Base-by-base conservation (phyloP, 2,888 invertebrate species). In the Acrocyrtus sp. region DNA sequence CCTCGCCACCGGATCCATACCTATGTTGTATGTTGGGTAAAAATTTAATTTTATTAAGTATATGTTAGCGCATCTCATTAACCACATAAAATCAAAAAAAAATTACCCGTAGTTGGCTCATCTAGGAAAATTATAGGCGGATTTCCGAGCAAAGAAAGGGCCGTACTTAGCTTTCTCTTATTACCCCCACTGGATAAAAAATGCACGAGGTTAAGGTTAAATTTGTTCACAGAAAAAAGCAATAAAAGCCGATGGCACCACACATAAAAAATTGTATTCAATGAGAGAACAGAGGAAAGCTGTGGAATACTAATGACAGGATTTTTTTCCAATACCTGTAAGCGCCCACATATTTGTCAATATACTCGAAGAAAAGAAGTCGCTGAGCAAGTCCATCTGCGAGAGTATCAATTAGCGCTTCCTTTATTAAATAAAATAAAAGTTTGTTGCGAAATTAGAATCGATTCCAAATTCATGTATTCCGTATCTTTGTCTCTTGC, bases 101-200 rank as follows among this genome's bases (percentile, higher is more conserved):
- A 0, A 92, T 87, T 0, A 89, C 85, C 85, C 29, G 84, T 84
- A 5, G 58, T 73, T 2, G 86, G 86, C 76, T 87, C 87, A 81
- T 87, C 87, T 63, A 87, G 81, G 69, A 87, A 84, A 0, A 87
- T 86, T 41, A 86, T 63, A 58, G 65, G 86, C 1, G 92, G 90
- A 75, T 88, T 87, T 0, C 92, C 92, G 68, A 92, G 85, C 76
- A 92, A 85, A 0, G 92, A 88, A 29, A 92, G 85, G 0, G 91
- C 91, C 6, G 91, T 89, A 80, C 90, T 91, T 63, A 92, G 83
- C 83, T 92, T 92, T 34, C 92, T 87, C 82, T 90, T 91, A 82
- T 91, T 92, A 12, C 92, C 92, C 17, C 92, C 92, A 67, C 91
- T 91, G n/a, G n/a, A n/a, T n/a, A n/a, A n/a, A n/a, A n/a, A n/a